Base-by-base conservation (phyloP, 1,140 invertebrate genomes). In the Philopotamus ludificatus region DNA sequence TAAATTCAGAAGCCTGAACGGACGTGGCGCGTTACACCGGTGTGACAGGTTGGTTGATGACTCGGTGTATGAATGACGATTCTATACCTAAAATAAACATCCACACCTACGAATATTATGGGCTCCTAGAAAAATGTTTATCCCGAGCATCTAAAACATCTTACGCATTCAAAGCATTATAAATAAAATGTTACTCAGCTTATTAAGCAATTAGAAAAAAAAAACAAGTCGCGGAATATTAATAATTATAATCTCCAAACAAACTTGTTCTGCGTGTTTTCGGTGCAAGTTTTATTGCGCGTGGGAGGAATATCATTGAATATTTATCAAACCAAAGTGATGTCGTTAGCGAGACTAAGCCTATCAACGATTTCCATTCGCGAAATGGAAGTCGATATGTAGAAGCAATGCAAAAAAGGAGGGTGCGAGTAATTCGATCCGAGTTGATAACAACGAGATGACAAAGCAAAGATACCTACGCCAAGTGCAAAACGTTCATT, bases 41-140 rank as follows among this genome's bases (percentile, higher is more conserved):
- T 10, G 2, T 34, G 57, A 60, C 57, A 60, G 55, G 2, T 44
- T 41, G 22, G 28, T 16, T 25, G 42, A 34, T 34, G 25, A 57
- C 8, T 8, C 26, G 44, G n/a, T 3, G 15, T 47, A 26, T 47
- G 42, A 45, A 60, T 60, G 57, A 60, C 57, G 57, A 47, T 47
- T 44, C 41, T 39, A 39, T 57, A 57, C n/a, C 28, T 4, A 47
- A 60, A 60, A 60, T 60, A 58, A 58, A 55, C 34, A 21, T 1
- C 10, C 8, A n/a, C 18, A 41, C 42, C 42, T 2, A 21, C 16
- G 16, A 45, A 45, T 45, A 45, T 45, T n/a, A 45, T 12, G 4
- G 28, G 4, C 28, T 12, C 4, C 28, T 12, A 12, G 28, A 7
- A 12, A 34, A 12, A 12, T 34, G 28, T 34, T n/a, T n/a, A n/a